A percentile compares a stretch with the other conserved stretches of the same genome.
Evolutionary conservation across 2,888 invertebrate species (phyloP).

Genomic region (Apamea monoglypha): DNA sequence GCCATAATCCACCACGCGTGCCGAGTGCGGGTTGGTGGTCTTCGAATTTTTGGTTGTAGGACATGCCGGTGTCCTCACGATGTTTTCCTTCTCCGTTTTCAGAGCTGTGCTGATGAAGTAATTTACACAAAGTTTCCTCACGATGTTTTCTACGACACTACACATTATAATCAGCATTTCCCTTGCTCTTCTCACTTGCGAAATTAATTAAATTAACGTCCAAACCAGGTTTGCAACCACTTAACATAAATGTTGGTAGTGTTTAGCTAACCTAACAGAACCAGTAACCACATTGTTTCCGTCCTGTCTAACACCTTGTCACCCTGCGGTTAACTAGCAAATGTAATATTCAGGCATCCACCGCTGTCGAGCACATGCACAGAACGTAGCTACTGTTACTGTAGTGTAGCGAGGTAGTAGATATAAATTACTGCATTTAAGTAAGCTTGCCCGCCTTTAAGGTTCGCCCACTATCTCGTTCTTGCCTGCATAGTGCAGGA

Average conservation of each 20-base stretch:
- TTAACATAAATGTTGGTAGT: background rate
- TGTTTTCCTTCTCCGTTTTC: too few species aligned
- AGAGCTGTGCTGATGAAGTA: too few species aligned
- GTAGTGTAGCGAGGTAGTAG: background rate
- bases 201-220: background rate
- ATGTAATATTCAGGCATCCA: conserved; percentile 6
- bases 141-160: too few species aligned
- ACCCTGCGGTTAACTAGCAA: background rate
- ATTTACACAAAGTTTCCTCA: too few species aligned
- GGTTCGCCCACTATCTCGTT: background rate
- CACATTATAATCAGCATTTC: background rate
- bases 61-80: too few species aligned
- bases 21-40: too few species aligned
- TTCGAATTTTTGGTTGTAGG: too few species aligned
- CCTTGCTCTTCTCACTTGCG: background rate
- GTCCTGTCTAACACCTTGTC: conserved; percentile 9
- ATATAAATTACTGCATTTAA: background rate
- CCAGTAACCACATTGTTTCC: background rate
- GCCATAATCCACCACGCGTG: too few species aligned
- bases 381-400: background rate
- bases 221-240: background rate
- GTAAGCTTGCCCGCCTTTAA: too few species aligned
- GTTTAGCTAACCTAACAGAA: background rate
- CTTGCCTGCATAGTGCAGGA: background rate
- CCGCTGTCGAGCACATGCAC: background rate